phyloP scores from a whole-genome alignment of 2,797 vertebrate genomes.

The Gobio occitaniae region DNA sequence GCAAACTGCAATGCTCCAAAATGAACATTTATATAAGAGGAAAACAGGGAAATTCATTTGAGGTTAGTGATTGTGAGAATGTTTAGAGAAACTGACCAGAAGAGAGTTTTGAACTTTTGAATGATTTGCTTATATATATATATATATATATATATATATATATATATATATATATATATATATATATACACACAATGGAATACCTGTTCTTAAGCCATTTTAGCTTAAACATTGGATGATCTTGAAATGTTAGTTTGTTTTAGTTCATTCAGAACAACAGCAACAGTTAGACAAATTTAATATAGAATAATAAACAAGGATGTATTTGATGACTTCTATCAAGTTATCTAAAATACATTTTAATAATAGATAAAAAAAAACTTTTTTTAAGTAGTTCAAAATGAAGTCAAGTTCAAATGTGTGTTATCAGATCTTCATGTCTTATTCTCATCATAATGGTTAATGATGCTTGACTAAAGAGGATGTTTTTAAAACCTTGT shows the following conservation, averaged over 20 bases:
- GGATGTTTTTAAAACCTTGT: constrained; percentile 70
- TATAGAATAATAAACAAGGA: neutral
- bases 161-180: neutral
- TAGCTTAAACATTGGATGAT: neutral
- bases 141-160: neutral
- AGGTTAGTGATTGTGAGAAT: neutral
- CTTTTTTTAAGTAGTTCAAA: neutral
- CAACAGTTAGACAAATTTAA: neutral
- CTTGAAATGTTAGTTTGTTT: neutral
- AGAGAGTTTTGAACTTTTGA: neutral
- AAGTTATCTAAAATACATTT: neutral
- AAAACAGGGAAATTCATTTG: neutral
- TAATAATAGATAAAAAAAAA: neutral
- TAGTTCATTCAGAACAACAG: neutral
- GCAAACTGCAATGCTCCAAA: neutral
- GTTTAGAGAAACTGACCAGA: neutral
- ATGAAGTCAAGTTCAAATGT: constrained; percentile 7
- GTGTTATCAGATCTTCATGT: constrained; percentile 27
- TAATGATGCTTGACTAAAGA: constrained; percentile 68
- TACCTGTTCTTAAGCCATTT: neutral
- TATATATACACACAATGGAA: neutral
- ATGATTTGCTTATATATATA: neutral
- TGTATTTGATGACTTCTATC: neutral
- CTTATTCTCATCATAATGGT: constrained; percentile 43
- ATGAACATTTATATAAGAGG: neutral